Evolutionary conservation across 2,113 vertebrate genomes (phyloP).

Genomic region (Coptodon bakossiorum): DNA sequence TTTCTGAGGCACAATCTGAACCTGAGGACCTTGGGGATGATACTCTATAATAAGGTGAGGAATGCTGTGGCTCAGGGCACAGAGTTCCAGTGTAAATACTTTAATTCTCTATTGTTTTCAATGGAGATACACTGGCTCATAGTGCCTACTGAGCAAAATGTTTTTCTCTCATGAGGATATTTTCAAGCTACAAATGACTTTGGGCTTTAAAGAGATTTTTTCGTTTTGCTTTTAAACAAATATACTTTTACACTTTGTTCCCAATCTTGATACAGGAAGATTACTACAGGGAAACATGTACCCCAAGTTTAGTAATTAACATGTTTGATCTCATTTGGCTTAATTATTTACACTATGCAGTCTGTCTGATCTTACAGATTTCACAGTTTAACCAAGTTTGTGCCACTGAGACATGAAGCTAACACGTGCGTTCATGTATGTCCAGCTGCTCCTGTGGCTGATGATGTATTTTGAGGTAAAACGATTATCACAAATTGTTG

Average conservation of each 20-base stretch:
- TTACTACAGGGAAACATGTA: not conserved
- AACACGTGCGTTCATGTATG: too few relatives aligned
- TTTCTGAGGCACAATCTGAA: not conserved
- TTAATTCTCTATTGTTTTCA: not conserved
- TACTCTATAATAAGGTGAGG: not conserved
- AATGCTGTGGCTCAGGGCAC: not conserved
- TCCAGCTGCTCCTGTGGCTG: not conserved
- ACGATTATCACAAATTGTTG: not conserved
- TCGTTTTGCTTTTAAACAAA: not conserved
- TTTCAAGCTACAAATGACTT: not conserved
- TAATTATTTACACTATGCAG: not conserved
- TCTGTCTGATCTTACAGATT: not conserved
- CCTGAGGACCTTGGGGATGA: not conserved
- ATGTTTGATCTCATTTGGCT: not conserved
- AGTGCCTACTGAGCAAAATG: not conserved
- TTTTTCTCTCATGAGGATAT: not conserved
- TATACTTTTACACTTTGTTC: not conserved
- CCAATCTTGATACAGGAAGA: not conserved
- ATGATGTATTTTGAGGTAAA: not conserved
- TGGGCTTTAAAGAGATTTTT: not conserved
- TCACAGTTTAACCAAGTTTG: not conserved
- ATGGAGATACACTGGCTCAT: not conserved
- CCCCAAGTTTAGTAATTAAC: not conserved
- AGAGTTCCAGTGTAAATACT: not conserved
- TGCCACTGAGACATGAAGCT: not conserved